Evolutionary conservation across 2,888 invertebrate genomes (phyloP).

Genomic region (Allophyes oxyacanthae): DNA sequence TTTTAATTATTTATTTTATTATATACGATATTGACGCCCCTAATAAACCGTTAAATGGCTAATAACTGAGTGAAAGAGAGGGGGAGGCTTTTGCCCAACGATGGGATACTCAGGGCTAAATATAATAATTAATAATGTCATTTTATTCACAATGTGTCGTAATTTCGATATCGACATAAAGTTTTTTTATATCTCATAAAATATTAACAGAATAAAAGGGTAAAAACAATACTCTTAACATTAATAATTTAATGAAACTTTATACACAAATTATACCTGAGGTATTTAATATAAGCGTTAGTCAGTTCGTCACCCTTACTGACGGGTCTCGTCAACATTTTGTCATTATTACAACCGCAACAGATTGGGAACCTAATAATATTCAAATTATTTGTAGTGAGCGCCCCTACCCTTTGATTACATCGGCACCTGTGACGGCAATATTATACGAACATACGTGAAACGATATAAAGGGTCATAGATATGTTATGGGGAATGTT

Average conservation of each 20-base stretch:
- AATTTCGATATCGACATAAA: too few species aligned
- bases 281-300: constrained; percentile 10
- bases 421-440: constrained; percentile 21
- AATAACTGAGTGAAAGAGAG: too few species aligned
- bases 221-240: not conserved
- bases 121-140: too few species aligned
- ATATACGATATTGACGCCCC: too few species aligned
- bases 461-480: constrained; percentile 6
- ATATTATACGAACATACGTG: constrained; percentile 11
- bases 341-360: constrained; percentile 38
- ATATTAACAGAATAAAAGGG: too few species aligned
- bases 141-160: too few species aligned
- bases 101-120: too few species aligned
- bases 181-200: too few species aligned
- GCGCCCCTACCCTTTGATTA: constrained; percentile 21
- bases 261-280: constrained; percentile 10
- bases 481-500: not conserved
- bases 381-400: constrained; percentile 30
- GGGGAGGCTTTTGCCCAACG: too few species aligned
- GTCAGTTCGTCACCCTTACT: constrained; percentile 6
- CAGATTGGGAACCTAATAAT: constrained; percentile 30
- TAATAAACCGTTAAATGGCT: too few species aligned
- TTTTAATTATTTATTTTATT: too few species aligned
- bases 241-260: not conserved
- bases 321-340: constrained; percentile 21